Percentiles rank a stretch among this genome's conserved stretches.
phyloP scores from a whole-genome alignment of 2,888 invertebrate species.

The Drosophila borealis region DNA sequence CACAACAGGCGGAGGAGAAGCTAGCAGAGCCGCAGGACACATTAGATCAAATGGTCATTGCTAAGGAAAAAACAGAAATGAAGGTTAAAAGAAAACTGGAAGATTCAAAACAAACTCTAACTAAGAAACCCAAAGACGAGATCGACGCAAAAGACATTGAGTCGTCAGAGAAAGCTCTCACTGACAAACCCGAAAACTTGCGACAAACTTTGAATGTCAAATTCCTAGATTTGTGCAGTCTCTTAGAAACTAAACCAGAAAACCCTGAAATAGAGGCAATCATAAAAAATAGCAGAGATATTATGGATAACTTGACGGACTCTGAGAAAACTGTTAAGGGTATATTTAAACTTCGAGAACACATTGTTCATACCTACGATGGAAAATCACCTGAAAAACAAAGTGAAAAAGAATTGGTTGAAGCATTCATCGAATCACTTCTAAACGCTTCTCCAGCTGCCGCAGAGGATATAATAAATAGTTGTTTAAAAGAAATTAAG shows the following conservation, averaged over 20 bases:
- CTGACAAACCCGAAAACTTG: constrained; percentile 1
- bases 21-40: not conserved
- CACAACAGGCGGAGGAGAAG: constrained; percentile 8
- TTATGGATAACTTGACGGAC: constrained; percentile 50
- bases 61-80: constrained; percentile 21
- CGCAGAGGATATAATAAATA: constrained; percentile 31
- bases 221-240: constrained; percentile 14
- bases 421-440: constrained; percentile 53
- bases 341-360: constrained; percentile 77
- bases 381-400: constrained; percentile 51
- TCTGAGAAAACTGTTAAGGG: constrained; percentile 59
- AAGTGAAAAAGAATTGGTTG: constrained; percentile 34
- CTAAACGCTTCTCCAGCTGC: constrained; percentile 49
- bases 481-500: constrained; percentile 53
- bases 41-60: not conserved
- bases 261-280: constrained; percentile 14
- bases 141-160: constrained; percentile 19
- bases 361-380: constrained; percentile 82
- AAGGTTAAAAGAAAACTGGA: constrained; percentile 38
- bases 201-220: constrained; percentile 27
- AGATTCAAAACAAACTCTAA: constrained; percentile 6
- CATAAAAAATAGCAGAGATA: constrained; percentile 26
- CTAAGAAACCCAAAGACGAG: constrained; percentile 45
- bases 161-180: not conserved
- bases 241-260: not conserved